Evolutionary conservation across 2,797 vertebrate species (phyloP), one percentile per base, ranked within the genome.

Genomic region (Peromyscus eremicus): DNA sequence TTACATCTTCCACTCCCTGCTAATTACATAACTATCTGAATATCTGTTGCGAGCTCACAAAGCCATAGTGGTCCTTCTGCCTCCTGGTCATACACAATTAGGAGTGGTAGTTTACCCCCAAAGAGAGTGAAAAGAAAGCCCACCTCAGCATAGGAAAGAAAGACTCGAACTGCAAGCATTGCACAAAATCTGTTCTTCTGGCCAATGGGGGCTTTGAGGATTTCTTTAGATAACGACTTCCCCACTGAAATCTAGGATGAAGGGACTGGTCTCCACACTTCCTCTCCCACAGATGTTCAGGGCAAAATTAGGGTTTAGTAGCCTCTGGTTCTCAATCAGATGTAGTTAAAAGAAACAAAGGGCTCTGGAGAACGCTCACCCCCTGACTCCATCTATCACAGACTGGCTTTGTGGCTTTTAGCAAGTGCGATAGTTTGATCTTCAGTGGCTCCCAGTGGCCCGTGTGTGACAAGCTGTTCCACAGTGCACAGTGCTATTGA

Each of bases 11-110:
- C 68, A 52, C 84, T 81, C 92, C 94, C 94, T 94, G 96, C 32
- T 96, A 97, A 90, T 95, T 96, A 96, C 49, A 79, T 66, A 10
- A 79, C 94, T 94, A 82, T 96, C 97, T 96, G 64, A 96, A 84
- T 93, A 94, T 73, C 95, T 92, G 95, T 96, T 84, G 88, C 82
- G 95, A 77, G 64, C 76, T 49, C 25, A 90, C 83, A 96, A 87
- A 92, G 70, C 93, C 92, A 85, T 11, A 64, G 80, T 14, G 77
- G 87, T 60, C 75, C 34, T 94, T 92, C 40, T 76, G 46, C 81
- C 89, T 97, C 89, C 77, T 94, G 32, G 5, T 46, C 92, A 32
- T 49, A 29, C 70, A 68, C 12, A 34, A 60, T 77, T 81, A 89
- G 16, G 37, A 92, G 73, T 40, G 80, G 0, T 93, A 55, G 55